Evolutionary conservation across 2,888 invertebrate genomes (phyloP), one percentile per base, ranked within the genome.

Genomic region (Macrosiphum euphorbiae): DNA sequence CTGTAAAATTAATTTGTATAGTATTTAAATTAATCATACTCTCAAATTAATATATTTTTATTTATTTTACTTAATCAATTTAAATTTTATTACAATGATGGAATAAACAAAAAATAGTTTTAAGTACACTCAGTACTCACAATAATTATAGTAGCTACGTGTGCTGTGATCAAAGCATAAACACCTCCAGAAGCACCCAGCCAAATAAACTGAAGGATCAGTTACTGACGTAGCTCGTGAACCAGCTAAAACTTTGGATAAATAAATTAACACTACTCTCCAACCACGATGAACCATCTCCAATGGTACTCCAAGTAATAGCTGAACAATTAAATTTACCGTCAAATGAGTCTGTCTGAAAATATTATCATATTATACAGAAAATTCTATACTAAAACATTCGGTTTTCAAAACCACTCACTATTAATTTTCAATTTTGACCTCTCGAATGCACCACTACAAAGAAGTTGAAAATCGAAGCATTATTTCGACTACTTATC

Each of bases 221-320:
- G 97, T 97, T 26, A 98, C 96, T 13, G 98, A 98, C 24, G 98
- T 98, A 8, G 97, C 98, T 95, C 98, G 96, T 0, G 98, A 98
- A 7, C 98, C 98, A 1, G 98, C 98, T 0, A 97, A 96, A 0
- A 98, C 98, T 0, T 98, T 98, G 0, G 98, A 97, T 84, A 98
- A 95, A 96, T 99, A 99, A 58, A 99, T 97, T 26, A 97, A 96
- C 0, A 98, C 96, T 13, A 99, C 98, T 90, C 99, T 96, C 98
- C 99, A 99, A 97, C 98, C 98, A 95, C 98, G 97, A 96, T 99
- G 99, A 0, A 99, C 99, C 97, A 99, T 97, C 96, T 99, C 99
- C 94, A 99, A 96, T 0, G 99, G 99, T 24, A 99, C 97, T 0
- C 99, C 99, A 94, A 99, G 97, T 96, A 99, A 97, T 94, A 99